Evolutionary conservation across 2,797 vertebrate genomes (phyloP).

Genomic region (Otolemur crassicaudatus): DNA sequence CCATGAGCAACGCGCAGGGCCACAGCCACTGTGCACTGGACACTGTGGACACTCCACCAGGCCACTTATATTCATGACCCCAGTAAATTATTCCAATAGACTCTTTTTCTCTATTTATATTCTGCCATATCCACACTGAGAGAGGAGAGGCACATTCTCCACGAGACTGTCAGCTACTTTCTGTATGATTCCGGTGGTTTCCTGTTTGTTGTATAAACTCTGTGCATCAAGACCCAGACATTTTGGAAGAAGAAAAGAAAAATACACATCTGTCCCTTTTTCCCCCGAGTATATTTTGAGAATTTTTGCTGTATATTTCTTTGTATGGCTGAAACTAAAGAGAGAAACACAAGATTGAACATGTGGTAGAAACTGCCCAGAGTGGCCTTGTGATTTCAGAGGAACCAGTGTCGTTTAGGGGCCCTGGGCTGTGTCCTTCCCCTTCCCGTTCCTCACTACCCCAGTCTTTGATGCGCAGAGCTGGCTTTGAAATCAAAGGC

Average conservation of each 20-base stretch:
- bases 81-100: constrained; percentile 59
- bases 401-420: too few species aligned
- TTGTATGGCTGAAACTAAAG: neutral
- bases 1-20: constrained; percentile 80
- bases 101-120: constrained; percentile 8
- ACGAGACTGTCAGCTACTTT: neutral
- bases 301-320: neutral
- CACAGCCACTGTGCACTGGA: constrained; percentile 13
- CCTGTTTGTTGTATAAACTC: neutral
- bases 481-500: neutral
- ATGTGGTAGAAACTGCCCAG: too few species aligned
- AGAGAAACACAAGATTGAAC: accelerated
- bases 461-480: neutral
- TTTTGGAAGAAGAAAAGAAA: neutral
- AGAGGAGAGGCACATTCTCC: neutral
- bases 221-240: neutral
- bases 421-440: neutral
- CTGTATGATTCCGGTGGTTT: neutral
- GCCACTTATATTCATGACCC: constrained; percentile 63
- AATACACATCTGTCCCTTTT: accelerated
- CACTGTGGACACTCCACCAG: neutral
- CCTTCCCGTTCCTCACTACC: neutral
- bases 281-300: neutral
- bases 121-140: neutral
- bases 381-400: neutral